A percentile compares a stretch with the other conserved stretches of the same genome.
Evolutionary conservation across 2,797 vertebrate genomes (phyloP).

Genomic region (Florisuga fusca): DNA sequence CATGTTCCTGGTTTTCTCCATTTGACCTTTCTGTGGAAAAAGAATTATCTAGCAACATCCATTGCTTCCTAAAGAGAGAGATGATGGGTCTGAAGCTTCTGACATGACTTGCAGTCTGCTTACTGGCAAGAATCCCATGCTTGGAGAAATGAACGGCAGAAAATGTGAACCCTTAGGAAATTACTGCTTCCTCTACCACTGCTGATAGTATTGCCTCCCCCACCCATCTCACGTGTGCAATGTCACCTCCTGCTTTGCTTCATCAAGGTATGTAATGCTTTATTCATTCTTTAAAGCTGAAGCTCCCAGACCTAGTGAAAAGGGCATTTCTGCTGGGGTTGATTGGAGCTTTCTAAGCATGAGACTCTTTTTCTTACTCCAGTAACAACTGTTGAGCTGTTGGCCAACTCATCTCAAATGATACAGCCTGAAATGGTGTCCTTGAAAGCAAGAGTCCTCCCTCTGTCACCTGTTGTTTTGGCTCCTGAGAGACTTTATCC

Average conservation of each 20-base stretch:
- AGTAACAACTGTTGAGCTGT: accelerated
- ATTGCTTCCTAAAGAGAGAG: not conserved
- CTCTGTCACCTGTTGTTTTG: not conserved
- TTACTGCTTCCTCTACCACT: not conserved
- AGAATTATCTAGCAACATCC: not conserved
- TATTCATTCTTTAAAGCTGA: not conserved
- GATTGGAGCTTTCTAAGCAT: not conserved
- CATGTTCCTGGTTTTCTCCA: not conserved
- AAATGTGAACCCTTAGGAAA: not conserved
- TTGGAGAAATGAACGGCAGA: not conserved
- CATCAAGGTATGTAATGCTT: not conserved
- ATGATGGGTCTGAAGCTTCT: not conserved
- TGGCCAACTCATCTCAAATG: not conserved
- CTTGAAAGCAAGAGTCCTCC: not conserved
- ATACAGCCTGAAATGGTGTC: not conserved
- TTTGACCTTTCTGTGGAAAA: not conserved
- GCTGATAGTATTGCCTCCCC: not conserved
- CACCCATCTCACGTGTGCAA: not conserved
- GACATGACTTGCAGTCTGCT: not conserved
- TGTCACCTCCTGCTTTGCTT: not conserved
- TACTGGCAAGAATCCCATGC: not conserved
- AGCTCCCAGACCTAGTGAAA: not conserved
- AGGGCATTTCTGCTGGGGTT: not conserved
- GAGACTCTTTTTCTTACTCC: not conserved
- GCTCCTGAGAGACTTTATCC: not conserved